Evolutionary conservation across 2,888 invertebrate species (phyloP).

Genomic region (Diachrysia chrysitis): DNA sequence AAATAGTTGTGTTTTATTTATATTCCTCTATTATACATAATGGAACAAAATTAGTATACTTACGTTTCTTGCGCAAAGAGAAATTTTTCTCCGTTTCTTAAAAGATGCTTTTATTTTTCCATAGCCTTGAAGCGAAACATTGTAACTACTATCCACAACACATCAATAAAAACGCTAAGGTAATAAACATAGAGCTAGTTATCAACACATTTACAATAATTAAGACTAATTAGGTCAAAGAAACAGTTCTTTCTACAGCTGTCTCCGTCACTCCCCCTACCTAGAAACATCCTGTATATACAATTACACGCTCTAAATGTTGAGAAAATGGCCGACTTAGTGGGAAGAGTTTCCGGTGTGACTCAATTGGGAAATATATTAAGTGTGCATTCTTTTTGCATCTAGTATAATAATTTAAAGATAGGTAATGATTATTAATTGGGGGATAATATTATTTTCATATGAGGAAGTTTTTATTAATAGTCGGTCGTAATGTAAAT

Average conservation of each 20-base stretch:
- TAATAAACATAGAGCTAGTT: neutral
- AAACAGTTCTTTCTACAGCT: slow-evolving; percentile 56
- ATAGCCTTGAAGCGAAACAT: neutral
- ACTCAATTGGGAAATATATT: slow-evolving; percentile 28
- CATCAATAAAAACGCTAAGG: neutral
- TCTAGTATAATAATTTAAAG: slow-evolving; percentile 8
- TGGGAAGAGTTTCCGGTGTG: slow-evolving; percentile 48
- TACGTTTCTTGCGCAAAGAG: no score
- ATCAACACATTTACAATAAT: slow-evolving; percentile 20
- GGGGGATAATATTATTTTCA: slow-evolving; percentile 1
- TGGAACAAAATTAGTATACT: no score
- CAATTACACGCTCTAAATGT: slow-evolving; percentile 77
- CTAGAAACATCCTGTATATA: slow-evolving; percentile 66
- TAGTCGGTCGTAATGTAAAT: neutral
- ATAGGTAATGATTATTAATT: slow-evolving; percentile 13
- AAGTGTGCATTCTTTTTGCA: slow-evolving; percentile 13
- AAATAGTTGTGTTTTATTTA: neutral
- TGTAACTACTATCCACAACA: neutral
- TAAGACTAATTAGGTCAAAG: slow-evolving; percentile 48
- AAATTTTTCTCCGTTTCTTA: neutral
- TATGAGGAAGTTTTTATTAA: slow-evolving; percentile 24
- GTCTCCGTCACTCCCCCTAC: slow-evolving; percentile 59
- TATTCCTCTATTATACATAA: no score
- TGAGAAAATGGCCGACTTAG: slow-evolving; percentile 59
- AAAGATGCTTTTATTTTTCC: neutral